Base-by-base conservation (phyloP, 1,140 invertebrate genomes). In the Batillaria attramentaria region DNA sequence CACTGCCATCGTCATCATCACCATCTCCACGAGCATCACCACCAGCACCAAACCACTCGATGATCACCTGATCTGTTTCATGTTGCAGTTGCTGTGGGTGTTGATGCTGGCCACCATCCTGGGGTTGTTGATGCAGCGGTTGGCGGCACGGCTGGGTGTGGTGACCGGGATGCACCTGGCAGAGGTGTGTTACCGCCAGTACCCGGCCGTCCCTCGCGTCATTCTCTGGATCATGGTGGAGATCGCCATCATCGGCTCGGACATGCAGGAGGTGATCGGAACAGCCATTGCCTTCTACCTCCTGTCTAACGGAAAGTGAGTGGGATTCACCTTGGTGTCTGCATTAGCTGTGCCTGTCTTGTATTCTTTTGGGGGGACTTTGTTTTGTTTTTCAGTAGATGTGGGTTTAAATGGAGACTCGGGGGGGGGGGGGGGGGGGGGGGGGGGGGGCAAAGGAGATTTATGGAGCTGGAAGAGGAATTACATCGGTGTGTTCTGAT, bases 281-380 rank as follows among this genome's bases (percentile, higher is more conserved):
- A 97, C 96, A 41, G 95, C 97, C 20, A 97, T 97, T 86, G 96
- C 97, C 37, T 93, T 98, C 81, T 97, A 96, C 90, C 91, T 98
- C n/a, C 91, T 98, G 54, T 96, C 96, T 28, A 95, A 96, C 91
- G 94, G 94, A 93, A 89, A 90, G 96, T 97, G 92, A 94, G 94
- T 92, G 94, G 96, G 35, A 95, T 95, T 69, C 93, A 96, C 84
- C 91, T 98, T 69, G 82, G 68, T 70, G 50, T 3, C 41, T 70
- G 68, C 31, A 42, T 43, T 70, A 8, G 43, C 8, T 69, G 68
- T 70, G 41, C 39, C 33, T 35, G 31, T 66, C 57, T 62, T 28
- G 10, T 28, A n/a, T 28, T 62, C n/a, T 62, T 28, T 62, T 28
- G 8, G 18, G 6, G 6, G 10, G 18, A 8, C n/a, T 66, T 8